Percentiles rank a stretch among this genome's conserved stretches.
Conservation (phyloP, 1,140 invertebrate genomes). For the Panulirus ornatus region DNA sequence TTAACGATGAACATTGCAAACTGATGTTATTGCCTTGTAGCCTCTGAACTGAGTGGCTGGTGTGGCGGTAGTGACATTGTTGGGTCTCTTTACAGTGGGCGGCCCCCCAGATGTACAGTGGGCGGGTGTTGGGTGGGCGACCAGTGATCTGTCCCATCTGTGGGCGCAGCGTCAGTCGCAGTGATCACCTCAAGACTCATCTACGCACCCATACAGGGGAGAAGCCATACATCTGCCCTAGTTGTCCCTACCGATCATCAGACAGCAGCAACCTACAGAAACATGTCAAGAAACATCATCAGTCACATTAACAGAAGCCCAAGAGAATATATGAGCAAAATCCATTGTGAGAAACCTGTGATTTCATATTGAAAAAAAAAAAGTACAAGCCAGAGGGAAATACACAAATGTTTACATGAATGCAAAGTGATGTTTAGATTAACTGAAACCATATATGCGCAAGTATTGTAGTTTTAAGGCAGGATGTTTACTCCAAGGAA, state of each 20-base stretch:
- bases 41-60: not conserved
- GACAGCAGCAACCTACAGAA: conserved; percentile 71
- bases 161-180: conserved; percentile 67
- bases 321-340: too few relatives aligned
- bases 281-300: conserved; percentile 69
- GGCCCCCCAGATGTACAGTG: conserved; percentile 61
- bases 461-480: too few relatives aligned
- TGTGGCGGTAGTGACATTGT: conserved; percentile 42
- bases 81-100: conserved; percentile 63
- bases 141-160: conserved; percentile 65
- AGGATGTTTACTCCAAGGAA: too few relatives aligned
- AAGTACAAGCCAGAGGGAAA: too few relatives aligned
- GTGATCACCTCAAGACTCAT: conserved; percentile 77
- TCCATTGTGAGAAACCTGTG: too few relatives aligned
- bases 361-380: too few relatives aligned
- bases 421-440: too few relatives aligned
- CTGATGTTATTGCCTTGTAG: not conserved
- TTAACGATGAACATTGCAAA: not conserved
- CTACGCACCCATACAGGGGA: conserved; percentile 79
- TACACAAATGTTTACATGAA: too few relatives aligned
- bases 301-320: not conserved
- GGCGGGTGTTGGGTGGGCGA: conserved; percentile 55
- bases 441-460: too few relatives aligned
- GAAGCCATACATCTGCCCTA: conserved; percentile 77
- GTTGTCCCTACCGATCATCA: conserved; percentile 76